Evolutionary conservation across 1,140 invertebrate species (phyloP), one percentile per base, ranked within the genome.

Genomic region (Glossosoma conforme): DNA sequence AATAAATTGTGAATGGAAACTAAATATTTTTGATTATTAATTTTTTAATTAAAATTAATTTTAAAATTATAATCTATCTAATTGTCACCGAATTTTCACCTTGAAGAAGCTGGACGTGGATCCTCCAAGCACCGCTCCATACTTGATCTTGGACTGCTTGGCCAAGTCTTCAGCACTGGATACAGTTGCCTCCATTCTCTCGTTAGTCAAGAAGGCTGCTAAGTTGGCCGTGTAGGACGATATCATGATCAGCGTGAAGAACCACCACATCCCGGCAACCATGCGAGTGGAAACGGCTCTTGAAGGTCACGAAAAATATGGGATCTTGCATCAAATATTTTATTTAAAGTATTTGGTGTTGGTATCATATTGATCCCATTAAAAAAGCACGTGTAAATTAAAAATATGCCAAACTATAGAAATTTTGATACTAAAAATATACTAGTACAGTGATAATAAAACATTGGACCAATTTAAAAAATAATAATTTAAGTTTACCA

Each of bases 211-310:
- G 59, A 95, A 98, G 5, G 95, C 94, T 2, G 95, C 93, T 52
- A 97, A 74, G 69, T 97, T 96, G 8, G 94, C 94, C 0, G 94
- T 98, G 65, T 98, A 98, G 1, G 91, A 95, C 1, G 92, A 91
- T 6, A 93, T 89, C 74, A 97, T 92, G 59, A 97, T 97, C n/a
- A 97, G 75, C 0, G 90, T 89, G 65, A 97, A 97, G 63, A 97
- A 94, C 91, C 91, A 97, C 93, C 93, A 97, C 76, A 88, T 89
- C 2, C 81, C 82, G 1, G 85, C 82, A 0, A 87, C 80, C 75
- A 88, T 83, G 5, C 89, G 71, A 1, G 87, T 87, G 1, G 84
- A 84, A 2, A 86, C 76, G 5, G 85, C 83, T 61, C 84, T 85
- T 45, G 30, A 56, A 49, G 28, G 18, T 43, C 10, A 43, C 14